Evolutionary conservation across 2,888 invertebrate genomes (phyloP).

Genomic region (Catocala sponsa): DNA sequence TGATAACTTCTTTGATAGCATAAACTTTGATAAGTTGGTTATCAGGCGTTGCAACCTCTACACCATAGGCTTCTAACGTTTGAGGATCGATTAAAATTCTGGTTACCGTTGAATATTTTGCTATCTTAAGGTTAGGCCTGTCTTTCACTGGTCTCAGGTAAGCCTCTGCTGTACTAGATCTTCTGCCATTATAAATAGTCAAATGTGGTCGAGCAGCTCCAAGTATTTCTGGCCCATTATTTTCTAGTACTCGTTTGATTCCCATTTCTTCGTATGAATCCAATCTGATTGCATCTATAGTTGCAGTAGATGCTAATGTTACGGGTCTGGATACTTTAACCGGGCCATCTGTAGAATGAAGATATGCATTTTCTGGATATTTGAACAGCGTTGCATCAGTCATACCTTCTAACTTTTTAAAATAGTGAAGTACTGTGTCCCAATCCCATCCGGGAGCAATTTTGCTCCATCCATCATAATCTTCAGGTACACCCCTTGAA

Average conservation of each 20-base stretch:
- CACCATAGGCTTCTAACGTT: conserved; percentile 63
- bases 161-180: conserved; percentile 77
- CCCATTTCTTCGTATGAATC: conserved; percentile 65
- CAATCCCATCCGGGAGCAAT: conserved; percentile 69
- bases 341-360: conserved; percentile 67
- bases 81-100: conserved; percentile 69
- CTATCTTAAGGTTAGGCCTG: conserved; percentile 67
- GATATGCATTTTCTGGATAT: conserved; percentile 51
- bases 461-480: conserved; percentile 64
- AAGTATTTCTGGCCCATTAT: conserved; percentile 58
- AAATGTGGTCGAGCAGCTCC: conserved; percentile 64
- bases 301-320: conserved; percentile 48
- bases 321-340: conserved; percentile 61
- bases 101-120: conserved; percentile 68
- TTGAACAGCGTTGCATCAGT: conserved; percentile 58
- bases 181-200: conserved; percentile 65
- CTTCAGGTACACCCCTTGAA: conserved; percentile 63
- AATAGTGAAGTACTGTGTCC: conserved; percentile 62
- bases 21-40: conserved; percentile 61
- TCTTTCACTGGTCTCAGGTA: conserved; percentile 64
- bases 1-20: conserved; percentile 69
- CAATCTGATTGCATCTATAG: conserved; percentile 58
- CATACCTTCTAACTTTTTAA: conserved; percentile 69
- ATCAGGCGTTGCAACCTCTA: conserved; percentile 58
- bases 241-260: conserved; percentile 60